These are phyloP conservation scores for Microtus oregoni DNA, from an alignment of 2,113 vertebrate genomes.

Conservation along the genomic window DNA sequence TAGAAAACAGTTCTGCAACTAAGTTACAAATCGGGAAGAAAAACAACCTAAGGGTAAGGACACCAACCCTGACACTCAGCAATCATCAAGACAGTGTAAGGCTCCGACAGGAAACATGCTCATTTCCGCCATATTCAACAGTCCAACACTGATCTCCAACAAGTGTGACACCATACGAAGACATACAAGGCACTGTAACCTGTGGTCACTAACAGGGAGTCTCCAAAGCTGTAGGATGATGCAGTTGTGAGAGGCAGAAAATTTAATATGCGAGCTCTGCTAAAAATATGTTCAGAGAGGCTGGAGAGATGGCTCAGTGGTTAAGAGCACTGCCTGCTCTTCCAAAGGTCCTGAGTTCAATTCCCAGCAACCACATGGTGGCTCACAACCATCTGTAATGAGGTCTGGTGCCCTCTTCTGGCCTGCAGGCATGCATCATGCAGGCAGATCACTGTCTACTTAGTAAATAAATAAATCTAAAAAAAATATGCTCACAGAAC, in stretches of 20 bases:
- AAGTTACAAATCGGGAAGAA: not conserved
- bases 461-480: too few species aligned
- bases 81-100: not conserved
- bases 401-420: too few species aligned
- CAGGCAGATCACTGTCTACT: too few species aligned
- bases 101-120: not conserved
- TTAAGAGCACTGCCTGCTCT: too few species aligned
- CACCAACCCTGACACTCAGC: not conserved
- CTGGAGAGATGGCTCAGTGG: too few species aligned
- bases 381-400: too few species aligned
- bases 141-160: not conserved
- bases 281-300: not conserved
- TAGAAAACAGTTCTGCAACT: not conserved
- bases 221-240: not conserved
- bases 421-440: too few species aligned
- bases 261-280: not conserved
- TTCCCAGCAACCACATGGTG: too few species aligned
- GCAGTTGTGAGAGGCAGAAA: not conserved
- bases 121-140: not conserved
- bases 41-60: not conserved
- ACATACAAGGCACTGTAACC: not conserved
- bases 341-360: too few species aligned
- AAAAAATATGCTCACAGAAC: not conserved
- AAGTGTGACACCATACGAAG: not conserved
- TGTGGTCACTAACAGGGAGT: not conserved